phyloP scores from a whole-genome alignment of 2,113 vertebrate species.

The Heliornis fulica region DNA sequence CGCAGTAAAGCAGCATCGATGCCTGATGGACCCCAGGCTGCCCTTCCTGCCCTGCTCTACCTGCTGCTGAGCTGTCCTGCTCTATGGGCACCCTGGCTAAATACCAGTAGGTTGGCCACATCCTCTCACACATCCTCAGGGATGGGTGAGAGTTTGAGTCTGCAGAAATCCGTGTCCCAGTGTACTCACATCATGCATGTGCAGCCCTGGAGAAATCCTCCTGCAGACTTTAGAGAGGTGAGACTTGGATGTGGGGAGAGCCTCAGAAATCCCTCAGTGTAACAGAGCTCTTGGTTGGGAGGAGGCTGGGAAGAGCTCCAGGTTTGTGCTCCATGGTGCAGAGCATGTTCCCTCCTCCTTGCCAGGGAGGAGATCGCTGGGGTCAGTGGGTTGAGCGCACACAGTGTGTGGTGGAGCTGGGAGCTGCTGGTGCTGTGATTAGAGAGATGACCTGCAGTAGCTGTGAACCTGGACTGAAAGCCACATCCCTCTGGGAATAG shows the following conservation, averaged over 20 bases:
- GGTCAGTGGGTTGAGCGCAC: not conserved
- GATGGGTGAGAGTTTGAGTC: not conserved
- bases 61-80: not conserved
- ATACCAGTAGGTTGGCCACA: not conserved
- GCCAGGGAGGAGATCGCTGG: not conserved
- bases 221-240: not conserved
- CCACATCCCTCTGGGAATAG: not conserved
- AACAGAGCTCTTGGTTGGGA: not conserved
- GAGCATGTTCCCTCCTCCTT: not conserved
- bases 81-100: not conserved
- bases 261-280: not conserved
- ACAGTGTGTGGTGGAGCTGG: not conserved
- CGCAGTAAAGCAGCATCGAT: fast-evolving
- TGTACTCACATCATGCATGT: fast-evolving
- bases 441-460: not conserved
- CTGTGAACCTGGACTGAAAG: not conserved
- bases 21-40: not conserved
- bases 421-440: not conserved
- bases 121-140: fast-evolving
- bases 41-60: not conserved
- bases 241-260: fast-evolving
- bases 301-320: not conserved
- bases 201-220: not conserved
- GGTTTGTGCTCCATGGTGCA: not conserved
- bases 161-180: not conserved